A percentile compares a stretch with the other conserved stretches of the same genome.
phyloP scores from a whole-genome alignment of 2,888 invertebrate genomes.

The Philopedon plagiatum region DNA sequence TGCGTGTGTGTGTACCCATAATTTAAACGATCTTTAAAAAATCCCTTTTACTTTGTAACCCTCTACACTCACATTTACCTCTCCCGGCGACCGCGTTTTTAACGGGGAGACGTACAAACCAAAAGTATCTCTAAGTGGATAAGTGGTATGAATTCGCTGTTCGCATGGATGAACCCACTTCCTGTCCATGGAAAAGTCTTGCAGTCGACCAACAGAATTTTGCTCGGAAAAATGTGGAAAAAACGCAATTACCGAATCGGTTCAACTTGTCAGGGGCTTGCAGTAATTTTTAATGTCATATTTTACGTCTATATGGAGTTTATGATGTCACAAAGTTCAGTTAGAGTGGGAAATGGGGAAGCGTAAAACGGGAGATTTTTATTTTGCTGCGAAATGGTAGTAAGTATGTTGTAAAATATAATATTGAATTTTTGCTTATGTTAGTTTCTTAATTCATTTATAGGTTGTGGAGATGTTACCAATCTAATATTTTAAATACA shows the following conservation, averaged over 20 bases:
- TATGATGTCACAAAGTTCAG: conserved; percentile 51
- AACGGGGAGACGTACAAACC: conserved; percentile 46
- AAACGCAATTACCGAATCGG: background rate
- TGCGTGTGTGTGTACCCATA: no score
- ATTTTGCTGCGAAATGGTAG: conserved; percentile 18
- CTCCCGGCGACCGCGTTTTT: conserved; percentile 17
- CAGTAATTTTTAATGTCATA: conserved; percentile 53
- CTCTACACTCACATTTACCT: conserved; percentile 29
- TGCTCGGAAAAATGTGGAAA: conserved; percentile 1
- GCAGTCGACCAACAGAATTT: conserved; percentile 52
- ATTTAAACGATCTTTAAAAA: background rate
- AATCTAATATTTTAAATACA: no score
- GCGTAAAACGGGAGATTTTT: conserved; percentile 38
- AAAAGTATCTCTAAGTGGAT: conserved; percentile 64
- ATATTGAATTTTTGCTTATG: no score
- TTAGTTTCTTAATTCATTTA: no score
- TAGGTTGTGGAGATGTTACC: no score
- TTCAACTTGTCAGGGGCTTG: conserved; percentile 28
- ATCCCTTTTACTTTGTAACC: background rate
- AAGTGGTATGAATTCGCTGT: conserved; percentile 68
- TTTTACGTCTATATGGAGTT: conserved; percentile 51
- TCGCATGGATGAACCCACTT: conserved; percentile 67
- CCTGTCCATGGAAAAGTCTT: conserved; percentile 65
- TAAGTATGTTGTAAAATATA: no score
- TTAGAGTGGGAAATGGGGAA: conserved; percentile 30